These are phyloP conservation scores for Cydia splendana DNA, from an alignment of 1,140 invertebrate genomes.

Conservation along the genomic window DNA sequence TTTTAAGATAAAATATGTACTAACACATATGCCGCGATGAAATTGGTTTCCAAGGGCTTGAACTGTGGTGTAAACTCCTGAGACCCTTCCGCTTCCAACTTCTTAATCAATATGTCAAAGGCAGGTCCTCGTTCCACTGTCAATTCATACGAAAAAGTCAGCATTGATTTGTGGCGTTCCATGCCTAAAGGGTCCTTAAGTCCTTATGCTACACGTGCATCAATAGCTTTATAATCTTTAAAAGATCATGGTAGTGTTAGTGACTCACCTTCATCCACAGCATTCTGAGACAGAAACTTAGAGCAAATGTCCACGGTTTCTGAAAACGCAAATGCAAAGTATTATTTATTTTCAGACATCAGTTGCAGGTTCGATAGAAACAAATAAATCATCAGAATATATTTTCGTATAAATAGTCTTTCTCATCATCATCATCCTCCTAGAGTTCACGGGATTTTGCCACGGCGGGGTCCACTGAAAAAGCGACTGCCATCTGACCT, in stretches of 20 bases:
- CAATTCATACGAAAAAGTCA: slow-evolving; percentile 1
- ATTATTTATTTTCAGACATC: too few species aligned
- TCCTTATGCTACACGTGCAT: not conserved
- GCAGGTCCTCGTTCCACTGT: slow-evolving; percentile 59
- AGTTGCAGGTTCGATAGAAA: too few species aligned
- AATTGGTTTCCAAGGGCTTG: not conserved
- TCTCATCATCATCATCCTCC: too few species aligned
- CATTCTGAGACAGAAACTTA: slow-evolving; percentile 62
- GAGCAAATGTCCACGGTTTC: slow-evolving; percentile 59
- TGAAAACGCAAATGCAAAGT: slow-evolving; percentile 43
- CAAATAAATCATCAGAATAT: too few species aligned
- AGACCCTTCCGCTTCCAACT: slow-evolving; percentile 31
- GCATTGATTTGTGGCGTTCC: not conserved
- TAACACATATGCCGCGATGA: slow-evolving; percentile 3
- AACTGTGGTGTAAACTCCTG: slow-evolving; percentile 4
- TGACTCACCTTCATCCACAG: slow-evolving; percentile 61
- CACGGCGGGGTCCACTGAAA: too few species aligned
- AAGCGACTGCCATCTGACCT: too few species aligned
- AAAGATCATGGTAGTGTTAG: not conserved
- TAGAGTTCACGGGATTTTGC: too few species aligned
- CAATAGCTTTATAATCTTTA: too few species aligned
- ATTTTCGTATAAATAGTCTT: too few species aligned
- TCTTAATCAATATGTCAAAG: slow-evolving; percentile 53
- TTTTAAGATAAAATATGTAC: not conserved
- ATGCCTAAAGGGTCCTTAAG: too few species aligned